These are phyloP conservation scores for Pipistrellus kuhlii DNA, from an alignment of 2,797 vertebrate genomes.

Conservation along the genomic window DNA sequence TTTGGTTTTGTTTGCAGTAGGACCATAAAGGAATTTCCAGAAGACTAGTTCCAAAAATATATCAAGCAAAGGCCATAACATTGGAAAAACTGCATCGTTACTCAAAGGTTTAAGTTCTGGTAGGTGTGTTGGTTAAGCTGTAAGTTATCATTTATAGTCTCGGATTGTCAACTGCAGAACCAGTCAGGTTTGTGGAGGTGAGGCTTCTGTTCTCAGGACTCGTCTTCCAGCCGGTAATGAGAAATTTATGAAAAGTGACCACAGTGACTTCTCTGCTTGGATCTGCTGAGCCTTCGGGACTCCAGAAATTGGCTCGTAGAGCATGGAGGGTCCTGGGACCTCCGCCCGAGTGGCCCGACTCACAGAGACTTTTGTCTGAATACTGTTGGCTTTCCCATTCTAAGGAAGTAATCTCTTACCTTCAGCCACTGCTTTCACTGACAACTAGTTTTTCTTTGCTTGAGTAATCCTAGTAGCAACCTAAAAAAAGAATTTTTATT, in stretches of 20 bases:
- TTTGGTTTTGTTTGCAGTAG: background rate
- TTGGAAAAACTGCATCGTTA: background rate
- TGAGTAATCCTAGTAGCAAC: background rate
- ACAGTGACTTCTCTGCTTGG: slow-evolving; percentile 20
- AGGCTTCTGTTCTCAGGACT: background rate
- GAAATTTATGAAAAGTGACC: slow-evolving; percentile 14
- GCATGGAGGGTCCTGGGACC: background rate
- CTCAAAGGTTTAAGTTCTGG: background rate
- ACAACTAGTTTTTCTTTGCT: slow-evolving; percentile 6
- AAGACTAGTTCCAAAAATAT: background rate
- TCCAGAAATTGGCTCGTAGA: background rate
- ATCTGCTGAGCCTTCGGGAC: background rate
- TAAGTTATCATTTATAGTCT: background rate
- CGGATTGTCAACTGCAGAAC: background rate
- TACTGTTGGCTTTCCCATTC: background rate
- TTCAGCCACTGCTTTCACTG: background rate
- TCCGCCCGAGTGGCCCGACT: background rate
- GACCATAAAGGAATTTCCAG: slow-evolving; percentile 6
- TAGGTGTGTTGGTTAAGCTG: background rate
- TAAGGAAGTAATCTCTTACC: slow-evolving; percentile 21
- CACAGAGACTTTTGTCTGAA: background rate
- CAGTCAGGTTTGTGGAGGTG: background rate
- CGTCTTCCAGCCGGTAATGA: background rate
- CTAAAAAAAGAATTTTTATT: slow-evolving; percentile 66
- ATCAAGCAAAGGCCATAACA: slow-evolving; percentile 26